A percentile compares a stretch with the other conserved stretches of the same genome.
phyloP scores from a whole-genome alignment of 2,797 vertebrate species.

The Cebuella pygmaea region DNA sequence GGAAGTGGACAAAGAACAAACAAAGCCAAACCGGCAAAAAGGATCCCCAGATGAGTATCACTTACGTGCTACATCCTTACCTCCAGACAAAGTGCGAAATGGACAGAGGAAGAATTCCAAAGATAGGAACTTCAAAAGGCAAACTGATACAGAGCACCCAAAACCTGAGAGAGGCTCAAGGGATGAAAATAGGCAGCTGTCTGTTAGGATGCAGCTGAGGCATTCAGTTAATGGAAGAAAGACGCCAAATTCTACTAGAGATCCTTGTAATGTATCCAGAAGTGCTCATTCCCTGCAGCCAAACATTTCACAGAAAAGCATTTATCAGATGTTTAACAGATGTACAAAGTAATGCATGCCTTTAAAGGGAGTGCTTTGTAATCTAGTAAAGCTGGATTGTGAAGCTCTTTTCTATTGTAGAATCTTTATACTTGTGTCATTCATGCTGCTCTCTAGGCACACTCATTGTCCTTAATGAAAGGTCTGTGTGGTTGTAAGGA shows the following conservation, averaged over 20 bases:
- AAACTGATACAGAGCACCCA: constrained; percentile 59
- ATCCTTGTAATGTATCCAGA: constrained; percentile 72
- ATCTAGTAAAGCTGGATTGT: constrained; percentile 18
- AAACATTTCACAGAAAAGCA: constrained; percentile 85
- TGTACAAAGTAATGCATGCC: constrained; percentile 73
- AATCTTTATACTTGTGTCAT: neutral
- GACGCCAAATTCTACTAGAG: constrained; percentile 77
- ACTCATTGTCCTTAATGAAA: too few relatives aligned
- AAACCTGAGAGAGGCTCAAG: constrained; percentile 67
- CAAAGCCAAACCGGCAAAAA: constrained; percentile 89
- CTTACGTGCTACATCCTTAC: constrained; percentile 81
- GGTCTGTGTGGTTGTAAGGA: too few relatives aligned
- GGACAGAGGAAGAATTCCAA: constrained; percentile 68
- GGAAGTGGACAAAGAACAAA: constrained; percentile 88
- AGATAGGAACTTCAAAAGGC: constrained; percentile 38
- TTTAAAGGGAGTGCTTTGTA: neutral
- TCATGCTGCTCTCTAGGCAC: neutral
- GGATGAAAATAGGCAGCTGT: constrained; percentile 81
- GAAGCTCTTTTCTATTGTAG: neutral
- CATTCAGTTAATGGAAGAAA: constrained; percentile 69
- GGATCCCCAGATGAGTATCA: constrained; percentile 90
- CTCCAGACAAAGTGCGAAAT: constrained; percentile 41
- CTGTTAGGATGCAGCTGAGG: constrained; percentile 69
- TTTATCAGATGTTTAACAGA: constrained; percentile 87
- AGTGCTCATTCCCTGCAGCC: constrained; percentile 72